Evolutionary conservation across 2,113 vertebrate genomes (phyloP).

Genomic region (Sylvia atricapilla): DNA sequence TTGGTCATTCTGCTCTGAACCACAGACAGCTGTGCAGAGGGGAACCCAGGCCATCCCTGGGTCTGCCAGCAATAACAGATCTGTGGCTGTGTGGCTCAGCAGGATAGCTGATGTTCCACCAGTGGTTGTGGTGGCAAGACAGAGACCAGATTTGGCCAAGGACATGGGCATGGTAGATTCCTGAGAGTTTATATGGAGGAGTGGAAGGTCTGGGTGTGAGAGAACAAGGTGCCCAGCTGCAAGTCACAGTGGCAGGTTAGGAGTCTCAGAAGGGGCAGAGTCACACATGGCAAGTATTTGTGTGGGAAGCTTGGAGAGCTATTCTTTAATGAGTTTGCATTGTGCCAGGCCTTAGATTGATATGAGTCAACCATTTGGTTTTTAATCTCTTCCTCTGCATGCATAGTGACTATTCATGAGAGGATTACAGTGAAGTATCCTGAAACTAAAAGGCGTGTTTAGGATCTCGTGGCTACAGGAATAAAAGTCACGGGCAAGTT

Average conservation of each 20-base stretch:
- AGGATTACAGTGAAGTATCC: not conserved
- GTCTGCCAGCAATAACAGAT: not conserved
- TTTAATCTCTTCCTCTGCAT: conserved; percentile 20
- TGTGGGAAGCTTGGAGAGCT: not conserved
- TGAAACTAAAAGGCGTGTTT: conserved; percentile 14
- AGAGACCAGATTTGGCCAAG: not conserved
- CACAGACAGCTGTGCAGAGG: not conserved
- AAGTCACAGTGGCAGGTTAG: not conserved
- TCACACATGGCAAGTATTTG: not conserved
- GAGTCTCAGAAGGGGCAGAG: not conserved
- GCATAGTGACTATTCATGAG: not conserved
- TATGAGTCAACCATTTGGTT: not conserved
- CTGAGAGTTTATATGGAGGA: not conserved
- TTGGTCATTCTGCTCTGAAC: not conserved
- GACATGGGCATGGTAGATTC: not conserved
- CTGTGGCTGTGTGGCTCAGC: not conserved
- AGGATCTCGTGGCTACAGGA: not conserved
- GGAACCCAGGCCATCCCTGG: not conserved
- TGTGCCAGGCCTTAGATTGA: not conserved
- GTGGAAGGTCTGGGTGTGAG: not conserved
- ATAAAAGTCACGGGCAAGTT: not conserved
- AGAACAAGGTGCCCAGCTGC: not conserved
- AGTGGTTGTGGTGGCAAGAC: not conserved
- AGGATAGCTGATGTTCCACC: not conserved
- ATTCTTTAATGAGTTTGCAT: not conserved